These are phyloP conservation scores for Natrix natrix DNA, from an alignment of 2,797 vertebrate species.

Conservation along the genomic window DNA sequence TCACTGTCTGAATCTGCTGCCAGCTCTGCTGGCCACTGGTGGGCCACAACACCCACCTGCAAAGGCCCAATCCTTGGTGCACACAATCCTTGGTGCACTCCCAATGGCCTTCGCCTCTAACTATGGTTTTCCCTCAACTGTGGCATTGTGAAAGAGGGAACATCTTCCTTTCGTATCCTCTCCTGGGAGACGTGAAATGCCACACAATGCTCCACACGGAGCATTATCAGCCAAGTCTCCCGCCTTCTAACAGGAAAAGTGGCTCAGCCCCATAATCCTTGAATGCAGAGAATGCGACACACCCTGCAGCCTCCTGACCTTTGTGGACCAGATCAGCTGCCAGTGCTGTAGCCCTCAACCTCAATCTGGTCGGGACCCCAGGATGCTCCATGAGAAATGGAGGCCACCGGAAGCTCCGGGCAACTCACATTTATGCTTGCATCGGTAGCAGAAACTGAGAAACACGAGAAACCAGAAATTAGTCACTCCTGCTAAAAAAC, in stretches of 20 bases:
- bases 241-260: background rate
- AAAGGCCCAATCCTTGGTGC: too few relatives aligned
- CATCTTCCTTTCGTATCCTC: background rate
- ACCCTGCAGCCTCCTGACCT: background rate
- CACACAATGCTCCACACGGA: background rate
- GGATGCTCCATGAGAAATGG: background rate
- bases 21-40: too few relatives aligned
- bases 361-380: background rate
- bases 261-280: too few relatives aligned
- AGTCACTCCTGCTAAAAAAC: constrained; percentile 16
- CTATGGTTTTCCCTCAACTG: background rate
- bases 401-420: background rate
- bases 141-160: background rate
- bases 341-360: background rate
- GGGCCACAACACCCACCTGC: background rate
- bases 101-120: background rate
- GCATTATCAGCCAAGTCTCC: background rate
- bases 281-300: background rate
- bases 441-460: constrained; percentile 17
- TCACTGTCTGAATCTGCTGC: too few relatives aligned
- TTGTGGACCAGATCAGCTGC: background rate
- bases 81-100: background rate
- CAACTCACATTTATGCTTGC: background rate
- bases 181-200: background rate
- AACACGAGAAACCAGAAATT: constrained; percentile 29